phyloP scores from a whole-genome alignment of 2,113 vertebrate species.

The Anoplopoma fimbria region DNA sequence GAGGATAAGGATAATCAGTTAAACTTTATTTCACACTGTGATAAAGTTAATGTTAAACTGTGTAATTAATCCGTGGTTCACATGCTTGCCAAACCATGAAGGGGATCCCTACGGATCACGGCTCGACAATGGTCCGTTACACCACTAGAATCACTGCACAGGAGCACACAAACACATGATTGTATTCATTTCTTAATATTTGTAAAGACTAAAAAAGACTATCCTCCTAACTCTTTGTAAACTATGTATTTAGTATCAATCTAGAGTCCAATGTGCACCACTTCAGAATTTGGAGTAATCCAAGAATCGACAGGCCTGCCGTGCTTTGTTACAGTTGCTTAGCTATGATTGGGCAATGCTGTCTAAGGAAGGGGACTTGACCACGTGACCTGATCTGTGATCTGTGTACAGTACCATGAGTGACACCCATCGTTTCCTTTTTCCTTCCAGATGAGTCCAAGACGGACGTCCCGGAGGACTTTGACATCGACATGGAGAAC shows the following conservation, averaged over 20 bases:
- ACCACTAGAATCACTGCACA: too few species aligned
- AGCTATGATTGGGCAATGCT: not conserved
- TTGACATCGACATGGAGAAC: conserved; percentile 98
- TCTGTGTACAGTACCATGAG: not conserved
- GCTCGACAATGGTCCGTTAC: too few species aligned
- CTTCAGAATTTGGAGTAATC: not conserved
- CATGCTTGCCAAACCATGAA: too few species aligned
- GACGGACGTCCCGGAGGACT: conserved; percentile 92
- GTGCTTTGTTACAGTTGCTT: not conserved
- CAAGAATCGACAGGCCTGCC: not conserved
- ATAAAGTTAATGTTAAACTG: too few species aligned
- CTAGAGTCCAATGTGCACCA: too few species aligned
- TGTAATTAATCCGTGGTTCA: too few species aligned
- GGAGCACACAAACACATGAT: not conserved
- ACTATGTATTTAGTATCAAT: not conserved
- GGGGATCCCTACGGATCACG: too few species aligned
- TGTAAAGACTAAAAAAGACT: not conserved
- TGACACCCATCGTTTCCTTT: conserved; percentile 38
- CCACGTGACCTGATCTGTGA: not conserved
- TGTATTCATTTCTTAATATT: not conserved
- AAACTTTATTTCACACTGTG: too few species aligned
- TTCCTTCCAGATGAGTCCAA: conserved; percentile 89
- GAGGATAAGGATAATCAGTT: too few species aligned
- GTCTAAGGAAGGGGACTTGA: not conserved
- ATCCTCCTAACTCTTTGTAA: not conserved